phyloP scores from a whole-genome alignment of 2,113 vertebrate genomes.

The Nibea coibor region DNA sequence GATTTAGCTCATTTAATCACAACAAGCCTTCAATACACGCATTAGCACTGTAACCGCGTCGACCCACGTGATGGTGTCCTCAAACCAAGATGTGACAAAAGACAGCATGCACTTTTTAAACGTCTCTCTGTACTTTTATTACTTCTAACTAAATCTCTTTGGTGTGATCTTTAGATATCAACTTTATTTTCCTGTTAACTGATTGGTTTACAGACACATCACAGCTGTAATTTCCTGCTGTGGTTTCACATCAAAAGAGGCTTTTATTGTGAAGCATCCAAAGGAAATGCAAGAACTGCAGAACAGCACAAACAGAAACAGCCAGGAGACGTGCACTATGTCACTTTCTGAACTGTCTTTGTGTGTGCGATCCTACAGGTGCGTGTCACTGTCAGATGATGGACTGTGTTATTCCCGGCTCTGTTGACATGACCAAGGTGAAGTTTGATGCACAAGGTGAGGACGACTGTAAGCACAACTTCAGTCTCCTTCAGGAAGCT shows the following conservation, averaged over 20 bases:
- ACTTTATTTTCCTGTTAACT: neutral
- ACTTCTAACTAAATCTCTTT: neutral
- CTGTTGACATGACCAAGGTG: conserved; percentile 78
- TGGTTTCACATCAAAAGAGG: neutral
- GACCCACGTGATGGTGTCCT: neutral
- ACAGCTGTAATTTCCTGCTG: neutral
- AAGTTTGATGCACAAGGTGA: conserved; percentile 74
- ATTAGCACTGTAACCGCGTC: neutral
- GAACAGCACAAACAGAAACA: too few species aligned
- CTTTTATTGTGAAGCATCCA: neutral
- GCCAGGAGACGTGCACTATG: too few species aligned
- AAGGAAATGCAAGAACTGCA: neutral
- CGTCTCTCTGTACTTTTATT: neutral
- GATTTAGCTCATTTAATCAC: neutral
- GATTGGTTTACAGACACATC: neutral
- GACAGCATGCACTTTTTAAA: neutral
- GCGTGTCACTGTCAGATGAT: conserved; percentile 83
- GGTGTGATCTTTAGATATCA: neutral
- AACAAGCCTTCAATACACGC: neutral
- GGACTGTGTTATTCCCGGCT: conserved; percentile 76
- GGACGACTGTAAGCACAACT: conserved; percentile 80
- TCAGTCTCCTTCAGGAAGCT: conserved; percentile 71
- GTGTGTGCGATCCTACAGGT: conserved; percentile 63
- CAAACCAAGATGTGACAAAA: neutral
- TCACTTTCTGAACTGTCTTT: neutral